Evolutionary conservation across 2,888 invertebrate species (phyloP).

Genomic region (Parelbella ahira): DNA sequence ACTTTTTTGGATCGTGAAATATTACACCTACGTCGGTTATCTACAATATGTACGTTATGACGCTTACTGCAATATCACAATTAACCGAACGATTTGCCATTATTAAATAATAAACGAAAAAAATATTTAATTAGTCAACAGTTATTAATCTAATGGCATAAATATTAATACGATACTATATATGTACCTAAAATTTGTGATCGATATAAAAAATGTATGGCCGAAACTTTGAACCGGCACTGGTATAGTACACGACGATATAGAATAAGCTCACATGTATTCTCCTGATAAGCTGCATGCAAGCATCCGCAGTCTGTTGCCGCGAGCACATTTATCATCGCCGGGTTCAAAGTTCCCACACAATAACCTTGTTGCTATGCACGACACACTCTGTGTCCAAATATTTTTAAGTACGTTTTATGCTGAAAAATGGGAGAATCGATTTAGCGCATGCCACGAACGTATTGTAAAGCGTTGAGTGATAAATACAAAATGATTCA

Average conservation of each 20-base stretch:
- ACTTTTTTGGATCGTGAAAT: too few relatives aligned
- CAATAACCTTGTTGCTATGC: conserved; percentile 44
- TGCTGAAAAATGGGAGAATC: conserved; percentile 17
- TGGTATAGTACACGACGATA: conserved; percentile 25
- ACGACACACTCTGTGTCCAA: conserved; percentile 34
- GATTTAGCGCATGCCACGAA: not conserved
- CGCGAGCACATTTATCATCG: conserved; percentile 56
- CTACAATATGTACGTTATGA: too few relatives aligned
- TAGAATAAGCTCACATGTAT: conserved; percentile 42
- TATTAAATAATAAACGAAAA: too few relatives aligned
- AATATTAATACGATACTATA: too few relatives aligned
- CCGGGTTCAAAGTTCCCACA: conserved; percentile 63
- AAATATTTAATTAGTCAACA: too few relatives aligned
- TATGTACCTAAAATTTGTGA: too few relatives aligned
- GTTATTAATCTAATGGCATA: too few relatives aligned
- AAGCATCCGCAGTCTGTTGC: conserved; percentile 45
- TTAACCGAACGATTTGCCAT: too few relatives aligned
- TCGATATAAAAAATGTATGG: too few relatives aligned
- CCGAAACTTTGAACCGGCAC: not conserved
- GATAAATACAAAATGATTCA: too few relatives aligned
- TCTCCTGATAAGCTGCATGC: conserved; percentile 57
- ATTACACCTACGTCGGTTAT: too few relatives aligned
- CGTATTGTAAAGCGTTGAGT: not conserved
- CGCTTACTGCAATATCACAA: too few relatives aligned
- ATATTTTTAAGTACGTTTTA: conserved; percentile 15